These are phyloP conservation scores for Crocuta crocuta DNA, from an alignment of 2,113 vertebrate species.

Conservation along the genomic window DNA sequence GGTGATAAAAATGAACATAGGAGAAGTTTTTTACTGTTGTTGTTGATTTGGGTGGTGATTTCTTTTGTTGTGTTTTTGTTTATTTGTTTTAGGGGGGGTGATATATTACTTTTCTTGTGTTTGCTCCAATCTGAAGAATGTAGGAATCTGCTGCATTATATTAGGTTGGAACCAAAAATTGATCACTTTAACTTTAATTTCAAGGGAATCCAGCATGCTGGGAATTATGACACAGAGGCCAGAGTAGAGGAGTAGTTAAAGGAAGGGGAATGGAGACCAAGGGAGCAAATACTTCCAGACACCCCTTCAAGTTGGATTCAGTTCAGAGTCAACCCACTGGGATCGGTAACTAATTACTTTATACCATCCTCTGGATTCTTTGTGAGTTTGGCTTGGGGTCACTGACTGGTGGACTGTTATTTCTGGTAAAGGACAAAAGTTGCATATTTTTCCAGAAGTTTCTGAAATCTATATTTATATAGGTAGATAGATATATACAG, in stretches of 20 bases:
- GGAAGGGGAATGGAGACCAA: not conserved
- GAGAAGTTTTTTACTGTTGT: not conserved
- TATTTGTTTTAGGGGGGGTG: not conserved
- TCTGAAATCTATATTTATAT: not conserved
- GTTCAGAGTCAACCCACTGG: not conserved
- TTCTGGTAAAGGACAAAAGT: slow-evolving; percentile 14
- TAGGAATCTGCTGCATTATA: not conserved
- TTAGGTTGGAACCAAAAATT: not conserved
- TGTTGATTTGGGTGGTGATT: not conserved
- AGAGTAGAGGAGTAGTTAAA: not conserved
- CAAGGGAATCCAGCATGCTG: not conserved
- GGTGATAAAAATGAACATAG: not conserved
- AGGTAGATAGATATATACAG: not conserved
- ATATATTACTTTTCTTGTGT: not conserved
- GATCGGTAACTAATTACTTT: slow-evolving; percentile 50
- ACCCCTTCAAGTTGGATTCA: not conserved
- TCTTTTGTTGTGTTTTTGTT: not conserved
- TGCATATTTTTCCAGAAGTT: not conserved
- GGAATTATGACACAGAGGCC: slow-evolving; percentile 5
- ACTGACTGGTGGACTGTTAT: not conserved
- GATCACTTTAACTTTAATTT: not conserved
- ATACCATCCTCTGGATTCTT: not conserved
- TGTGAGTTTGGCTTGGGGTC: slow-evolving; percentile 1
- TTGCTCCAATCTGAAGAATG: not conserved
- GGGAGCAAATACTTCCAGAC: slow-evolving; percentile 20